Base-by-base conservation (phyloP, 2,888 invertebrate genomes). In the Dioctria linearis region DNA sequence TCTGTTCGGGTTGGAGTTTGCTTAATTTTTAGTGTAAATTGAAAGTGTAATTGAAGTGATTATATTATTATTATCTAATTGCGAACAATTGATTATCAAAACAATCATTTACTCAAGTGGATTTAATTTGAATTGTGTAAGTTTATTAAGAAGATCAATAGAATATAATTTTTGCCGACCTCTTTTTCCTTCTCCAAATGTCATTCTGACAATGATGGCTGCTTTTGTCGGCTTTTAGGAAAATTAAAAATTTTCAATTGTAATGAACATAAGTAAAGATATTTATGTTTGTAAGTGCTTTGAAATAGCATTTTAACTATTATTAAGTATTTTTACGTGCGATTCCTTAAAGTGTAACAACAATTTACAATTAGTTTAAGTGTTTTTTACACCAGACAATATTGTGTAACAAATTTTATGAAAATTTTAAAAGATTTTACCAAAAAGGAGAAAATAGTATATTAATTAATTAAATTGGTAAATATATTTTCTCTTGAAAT, bases 121-220 rank as follows among this genome's bases (percentile, higher is more conserved):
- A 69, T 69, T 51, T 69, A 59, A 42, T 42, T 42, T 11, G 51
- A 42, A 59, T 73, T 73, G 57, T 73, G 73, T 73, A 73, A 57
- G 73, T 73, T 71, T 51, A 51, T 39, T 39, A 37, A 40, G 9
- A 71, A 71, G 39, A 71, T 71, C 49, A 13, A 49, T 51, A 37
- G 37, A 51, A 73, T 37, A 46, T 25, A 13, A 59, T 37, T 51
- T 40, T 39, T 57, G 39, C 13, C 37, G 51, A 71, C 49, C 71
- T 40, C 25, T 25, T 25, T n/a, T 25, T 25, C 51, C 73, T 57
- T 51, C 37, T 59, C 39, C 43, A 79, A 81, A 79, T 81, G 81
- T 81, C 81, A 81, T 42, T 81, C 67, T 81, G 81, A 81, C 81
- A 81, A 79, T 80, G 79, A 80, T 76, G 81, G 81, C 79, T 76